A percentile compares a stretch with the other conserved stretches of the same genome.
Conservation (phyloP, 2,888 invertebrate species). For the Octodonta nipae region DNA sequence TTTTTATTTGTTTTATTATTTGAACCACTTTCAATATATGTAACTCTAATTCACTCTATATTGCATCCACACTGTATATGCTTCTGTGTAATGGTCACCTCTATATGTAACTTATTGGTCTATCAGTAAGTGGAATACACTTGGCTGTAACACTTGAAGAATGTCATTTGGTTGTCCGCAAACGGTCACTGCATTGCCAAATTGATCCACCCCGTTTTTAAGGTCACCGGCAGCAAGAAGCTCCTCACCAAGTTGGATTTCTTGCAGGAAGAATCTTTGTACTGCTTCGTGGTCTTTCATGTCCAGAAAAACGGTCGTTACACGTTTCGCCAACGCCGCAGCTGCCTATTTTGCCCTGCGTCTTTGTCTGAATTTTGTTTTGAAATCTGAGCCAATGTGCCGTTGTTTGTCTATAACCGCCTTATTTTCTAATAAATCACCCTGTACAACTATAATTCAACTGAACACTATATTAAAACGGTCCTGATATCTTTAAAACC, state of each 20-base stretch:
- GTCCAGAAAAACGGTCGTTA: conserved; percentile 59
- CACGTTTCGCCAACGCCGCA: conserved; percentile 29
- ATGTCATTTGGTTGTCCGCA: conserved; percentile 90
- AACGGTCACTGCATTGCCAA: conserved; percentile 92
- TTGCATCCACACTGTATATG: no score
- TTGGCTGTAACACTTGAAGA: conserved; percentile 73
- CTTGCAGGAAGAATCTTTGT: conserved; percentile 57
- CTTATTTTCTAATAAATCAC: no score
- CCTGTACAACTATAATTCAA: no score
- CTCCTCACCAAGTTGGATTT: conserved; percentile 91
- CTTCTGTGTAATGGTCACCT: no score
- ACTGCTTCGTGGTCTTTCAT: conserved; percentile 86
- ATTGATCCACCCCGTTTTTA: conserved; percentile 86
- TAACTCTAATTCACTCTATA: no score
- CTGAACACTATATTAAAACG: no score
- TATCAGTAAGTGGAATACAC: conserved; percentile 83
- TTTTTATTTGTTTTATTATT: no score
- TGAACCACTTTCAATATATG: no score
- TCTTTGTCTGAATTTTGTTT: conserved; percentile 84
- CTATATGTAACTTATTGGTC: no score
- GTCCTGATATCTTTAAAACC: no score
- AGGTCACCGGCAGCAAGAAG: conserved; percentile 73
- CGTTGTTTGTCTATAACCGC: conserved; percentile 91
- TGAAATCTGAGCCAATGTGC: conserved; percentile 87
- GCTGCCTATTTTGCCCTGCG: conserved; percentile 46